Base-by-base conservation (phyloP, 1,140 invertebrate genomes). In the Leptoteleia sp. region DNA sequence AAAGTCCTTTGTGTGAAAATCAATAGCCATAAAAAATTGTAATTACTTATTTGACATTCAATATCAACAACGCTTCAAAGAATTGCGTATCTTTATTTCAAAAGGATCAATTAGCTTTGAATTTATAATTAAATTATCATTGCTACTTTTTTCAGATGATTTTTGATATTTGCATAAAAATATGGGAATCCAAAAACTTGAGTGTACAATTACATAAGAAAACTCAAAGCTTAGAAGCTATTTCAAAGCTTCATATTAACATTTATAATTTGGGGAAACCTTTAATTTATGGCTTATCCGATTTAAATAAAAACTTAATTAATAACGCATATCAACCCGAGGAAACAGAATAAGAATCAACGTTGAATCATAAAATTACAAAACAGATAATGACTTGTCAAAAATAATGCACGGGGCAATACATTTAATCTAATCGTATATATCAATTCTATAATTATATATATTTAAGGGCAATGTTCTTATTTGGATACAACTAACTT, bases 381-480 rank as follows among this genome's bases (percentile, higher is more conserved):
- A 12, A 19, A 42, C n/a, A 1, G n/a, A n/a, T 42, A 19, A 42
- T 19, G 11, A 19, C 3, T 19, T 12, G 4, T 25, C 7, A 22
- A 45, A 45, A 45, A 35, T 35, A 35, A 35, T 40, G 3, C 13
- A 3, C 37, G 37, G 25, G 37, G 11, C 17, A 57, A 57, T 43
- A 57, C 29, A 42, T 22, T 9, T 47, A 37, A 48, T 50, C 35
- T 62, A 48, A 48, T 62, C 57, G 16, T 27, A 61, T 48, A 38
- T 33, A 62, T 62, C 59, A 62, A 62, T 16, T 38, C 43, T 40
- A n/a, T 62, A 62, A 62, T 65, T 42, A 65, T 27, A 64, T 54
- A 47, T 17, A 17, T 68, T 55, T 29, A 29, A 50, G 27, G 27
- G 38, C 50, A 55, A 38, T 37, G 50, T 68, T 50, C 64, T 68